These are phyloP conservation scores for Camelus dromedarius DNA, from an alignment of 2,113 vertebrate species.

Conservation along the genomic window DNA sequence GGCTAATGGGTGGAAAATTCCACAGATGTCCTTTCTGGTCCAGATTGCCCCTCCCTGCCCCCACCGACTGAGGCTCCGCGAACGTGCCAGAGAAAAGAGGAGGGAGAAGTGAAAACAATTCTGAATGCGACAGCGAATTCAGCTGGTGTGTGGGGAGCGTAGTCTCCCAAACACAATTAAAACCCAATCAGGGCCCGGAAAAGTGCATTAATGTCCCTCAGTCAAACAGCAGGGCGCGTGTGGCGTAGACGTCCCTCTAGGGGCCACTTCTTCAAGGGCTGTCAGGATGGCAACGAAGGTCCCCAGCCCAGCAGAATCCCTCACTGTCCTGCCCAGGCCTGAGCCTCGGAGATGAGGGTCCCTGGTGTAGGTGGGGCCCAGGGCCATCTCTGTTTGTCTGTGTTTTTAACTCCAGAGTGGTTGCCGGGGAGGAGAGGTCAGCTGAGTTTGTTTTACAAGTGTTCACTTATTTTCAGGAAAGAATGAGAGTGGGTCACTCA, in stretches of 20 bases:
- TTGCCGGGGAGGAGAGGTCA: not conserved
- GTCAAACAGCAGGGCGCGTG: not conserved
- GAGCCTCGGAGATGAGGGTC: not conserved
- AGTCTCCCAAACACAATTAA: conserved; percentile 73
- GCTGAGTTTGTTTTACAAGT: not conserved
- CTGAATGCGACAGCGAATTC: not conserved
- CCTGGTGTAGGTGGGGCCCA: not conserved
- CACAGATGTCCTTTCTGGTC: not conserved
- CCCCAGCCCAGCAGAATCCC: not conserved
- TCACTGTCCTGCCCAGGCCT: fast-evolving
- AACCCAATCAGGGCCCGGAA: conserved; percentile 40
- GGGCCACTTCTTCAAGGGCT: conserved; percentile 46
- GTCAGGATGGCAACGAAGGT: not conserved
- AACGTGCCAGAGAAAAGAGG: not conserved
- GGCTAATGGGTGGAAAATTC: fast-evolving
- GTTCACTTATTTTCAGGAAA: not conserved
- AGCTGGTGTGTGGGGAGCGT: conserved; percentile 18
- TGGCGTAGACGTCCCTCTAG: not conserved
- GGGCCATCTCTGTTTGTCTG: not conserved
- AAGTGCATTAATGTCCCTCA: not conserved
- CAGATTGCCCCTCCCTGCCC: fast-evolving
- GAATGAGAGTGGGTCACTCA: fast-evolving
- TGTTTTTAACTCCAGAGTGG: conserved; percentile 74
- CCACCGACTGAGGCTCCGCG: fast-evolving
- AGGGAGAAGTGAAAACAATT: not conserved